Percentiles rank a stretch among this genome's conserved stretches.
Evolutionary conservation across 2,888 invertebrate species (phyloP).

Genomic region (Chymomyza procnemis): DNA sequence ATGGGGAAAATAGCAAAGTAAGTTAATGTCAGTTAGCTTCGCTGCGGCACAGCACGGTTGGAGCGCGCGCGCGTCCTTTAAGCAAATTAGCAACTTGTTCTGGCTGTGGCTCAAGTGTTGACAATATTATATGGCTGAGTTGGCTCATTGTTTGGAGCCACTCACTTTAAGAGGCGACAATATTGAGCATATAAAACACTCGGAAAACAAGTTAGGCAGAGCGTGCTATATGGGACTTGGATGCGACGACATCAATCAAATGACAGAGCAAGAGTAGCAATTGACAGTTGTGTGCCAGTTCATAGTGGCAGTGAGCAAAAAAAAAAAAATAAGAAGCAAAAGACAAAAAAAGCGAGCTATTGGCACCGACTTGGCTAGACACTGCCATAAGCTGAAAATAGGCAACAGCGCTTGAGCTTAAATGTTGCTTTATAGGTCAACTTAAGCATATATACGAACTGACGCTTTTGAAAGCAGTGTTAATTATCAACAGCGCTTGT

Average conservation of each 20-base stretch:
- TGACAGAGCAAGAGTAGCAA: conserved; percentile 35
- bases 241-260: conserved; percentile 61
- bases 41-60: not conserved
- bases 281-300: conserved; percentile 4
- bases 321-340: no score
- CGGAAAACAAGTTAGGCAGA: not conserved
- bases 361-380: no score
- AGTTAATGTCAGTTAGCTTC: not conserved
- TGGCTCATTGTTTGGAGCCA: not conserved
- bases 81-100: not conserved
- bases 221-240: not conserved
- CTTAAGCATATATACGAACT: no score
- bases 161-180: not conserved
- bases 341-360: no score
- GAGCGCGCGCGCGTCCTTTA: not conserved
- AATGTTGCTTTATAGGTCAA: no score
- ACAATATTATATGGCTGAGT: not conserved
- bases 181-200: conserved; percentile 2
- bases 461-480: no score
- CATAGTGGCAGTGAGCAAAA: not conserved
- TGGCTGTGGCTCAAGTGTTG: not conserved
- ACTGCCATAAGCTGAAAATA: no score
- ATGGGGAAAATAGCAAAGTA: not conserved
- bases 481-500: no score
- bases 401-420: no score